Percentiles rank a stretch among this genome's conserved stretches.
Evolutionary conservation across 2,888 invertebrate genomes (phyloP).

Genomic region (Papilio demoleus): DNA sequence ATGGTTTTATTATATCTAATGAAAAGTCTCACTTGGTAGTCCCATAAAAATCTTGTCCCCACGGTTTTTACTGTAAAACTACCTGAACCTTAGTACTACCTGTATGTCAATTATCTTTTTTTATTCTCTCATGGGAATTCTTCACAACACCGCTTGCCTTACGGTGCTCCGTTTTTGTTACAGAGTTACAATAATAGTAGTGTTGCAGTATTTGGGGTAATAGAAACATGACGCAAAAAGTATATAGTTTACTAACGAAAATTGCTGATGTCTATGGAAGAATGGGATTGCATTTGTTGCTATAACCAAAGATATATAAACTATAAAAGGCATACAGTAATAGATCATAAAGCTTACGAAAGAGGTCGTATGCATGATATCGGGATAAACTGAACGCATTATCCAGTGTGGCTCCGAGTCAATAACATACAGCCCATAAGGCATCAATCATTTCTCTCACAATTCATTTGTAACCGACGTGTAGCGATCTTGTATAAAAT

Average conservation of each 20-base stretch:
- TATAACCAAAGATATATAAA: neutral
- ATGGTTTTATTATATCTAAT: neutral
- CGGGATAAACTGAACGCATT: slow-evolving; percentile 3
- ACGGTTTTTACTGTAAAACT: neutral
- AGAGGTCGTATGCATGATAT: neutral
- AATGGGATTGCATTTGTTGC: neutral
- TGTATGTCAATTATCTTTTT: slow-evolving; percentile 17
- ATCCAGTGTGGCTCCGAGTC: slow-evolving; percentile 16
- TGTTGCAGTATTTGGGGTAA: slow-evolving; percentile 7
- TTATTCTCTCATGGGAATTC: slow-evolving; percentile 13
- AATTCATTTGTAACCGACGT: slow-evolving; percentile 38
- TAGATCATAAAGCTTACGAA: neutral
- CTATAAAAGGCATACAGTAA: neutral
- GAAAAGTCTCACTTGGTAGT: neutral
- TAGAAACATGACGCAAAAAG: slow-evolving; percentile 6
- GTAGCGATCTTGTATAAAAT: slow-evolving; percentile 39
- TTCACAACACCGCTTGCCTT: neutral
- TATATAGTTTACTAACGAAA: neutral
- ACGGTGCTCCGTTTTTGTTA: neutral
- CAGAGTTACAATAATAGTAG: slow-evolving; percentile 1
- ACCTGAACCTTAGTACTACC: slow-evolving; percentile 17
- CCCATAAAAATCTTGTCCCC: neutral
- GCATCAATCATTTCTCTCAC: slow-evolving; percentile 42
- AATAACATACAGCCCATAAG: slow-evolving; percentile 24
- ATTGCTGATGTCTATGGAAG: neutral